Conservation (phyloP, 2,888 invertebrate species). For the Metacarcinus magister region DNA sequence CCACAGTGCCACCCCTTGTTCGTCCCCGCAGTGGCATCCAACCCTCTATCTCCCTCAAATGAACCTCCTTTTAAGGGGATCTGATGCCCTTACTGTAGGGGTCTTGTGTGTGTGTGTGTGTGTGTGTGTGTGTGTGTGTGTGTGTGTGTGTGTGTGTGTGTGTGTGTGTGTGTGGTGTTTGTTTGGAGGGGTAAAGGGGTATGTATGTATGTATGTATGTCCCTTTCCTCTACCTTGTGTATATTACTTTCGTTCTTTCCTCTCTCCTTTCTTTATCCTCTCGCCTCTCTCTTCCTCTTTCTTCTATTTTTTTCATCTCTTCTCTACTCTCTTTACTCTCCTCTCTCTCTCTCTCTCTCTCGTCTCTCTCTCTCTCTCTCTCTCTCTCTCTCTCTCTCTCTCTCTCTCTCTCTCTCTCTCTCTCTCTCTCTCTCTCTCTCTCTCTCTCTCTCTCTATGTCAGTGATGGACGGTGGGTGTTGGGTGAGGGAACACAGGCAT, state of each 20-base stretch:
- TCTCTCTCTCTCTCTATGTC: background rate
- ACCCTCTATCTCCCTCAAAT: background rate
- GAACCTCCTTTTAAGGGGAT: constrained; percentile 43
- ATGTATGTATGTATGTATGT: too few relatives aligned
- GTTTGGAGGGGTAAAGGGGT: background rate
- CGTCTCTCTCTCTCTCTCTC: background rate
- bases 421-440: constrained; percentile 26
- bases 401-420: constrained; percentile 7
- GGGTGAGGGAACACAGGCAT: constrained; percentile 26
- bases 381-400: constrained; percentile 10
- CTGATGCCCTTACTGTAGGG: constrained; percentile 7
- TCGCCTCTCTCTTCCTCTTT: background rate
- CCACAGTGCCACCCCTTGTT: background rate
- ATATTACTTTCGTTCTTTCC: too few relatives aligned
- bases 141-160: background rate
- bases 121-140: constrained; percentile 41
- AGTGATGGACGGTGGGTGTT: background rate
- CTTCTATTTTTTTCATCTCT: background rate
- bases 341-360: background rate
- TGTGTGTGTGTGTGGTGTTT: too few relatives aligned
- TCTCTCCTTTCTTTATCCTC: background rate
- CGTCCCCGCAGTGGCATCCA: constrained; percentile 28
- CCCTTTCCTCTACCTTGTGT: too few relatives aligned
- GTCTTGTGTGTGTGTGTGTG: constrained; percentile 21
- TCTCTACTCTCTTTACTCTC: background rate